Conservation (phyloP, 2,888 invertebrate genomes). For the Petrolisthes manimaculis region DNA sequence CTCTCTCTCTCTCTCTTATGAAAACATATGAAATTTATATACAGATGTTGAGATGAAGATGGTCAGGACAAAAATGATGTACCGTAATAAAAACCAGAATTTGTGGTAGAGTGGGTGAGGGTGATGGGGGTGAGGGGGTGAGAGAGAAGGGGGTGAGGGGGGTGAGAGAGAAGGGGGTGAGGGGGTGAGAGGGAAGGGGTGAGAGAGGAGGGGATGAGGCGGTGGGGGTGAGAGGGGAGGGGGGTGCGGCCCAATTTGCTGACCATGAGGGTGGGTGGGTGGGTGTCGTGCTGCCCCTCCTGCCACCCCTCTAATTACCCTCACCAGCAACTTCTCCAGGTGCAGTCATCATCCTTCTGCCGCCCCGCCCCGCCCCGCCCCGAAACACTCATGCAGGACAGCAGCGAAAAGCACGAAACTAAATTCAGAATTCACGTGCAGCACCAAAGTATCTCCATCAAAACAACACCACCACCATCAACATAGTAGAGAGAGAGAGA, state of each 20-base stretch:
- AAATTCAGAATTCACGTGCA: background rate
- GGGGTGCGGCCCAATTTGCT: background rate
- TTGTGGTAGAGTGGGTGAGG: background rate
- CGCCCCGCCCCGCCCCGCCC: background rate
- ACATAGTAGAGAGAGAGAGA: too few relatives aligned
- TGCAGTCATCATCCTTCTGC: background rate
- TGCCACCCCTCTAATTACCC: constrained; percentile 7
- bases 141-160: background rate
- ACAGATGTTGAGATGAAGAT: background rate
- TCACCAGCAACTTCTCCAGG: constrained; percentile 1
- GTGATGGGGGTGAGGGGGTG: background rate
- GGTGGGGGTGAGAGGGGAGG: background rate
- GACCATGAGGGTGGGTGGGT: background rate
- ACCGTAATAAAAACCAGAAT: background rate
- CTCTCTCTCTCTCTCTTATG: constrained; percentile 17
- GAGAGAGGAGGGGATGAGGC: background rate
- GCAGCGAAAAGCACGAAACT: too few relatives aligned
- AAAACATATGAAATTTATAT: background rate
- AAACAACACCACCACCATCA: too few relatives aligned
- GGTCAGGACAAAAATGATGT: background rate
- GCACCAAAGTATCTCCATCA: too few relatives aligned
- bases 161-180: background rate
- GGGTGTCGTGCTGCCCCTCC: background rate
- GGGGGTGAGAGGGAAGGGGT: background rate
- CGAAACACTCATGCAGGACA: background rate